Conservation (phyloP, 2,888 invertebrate genomes). For the Piscicola geometra region DNA sequence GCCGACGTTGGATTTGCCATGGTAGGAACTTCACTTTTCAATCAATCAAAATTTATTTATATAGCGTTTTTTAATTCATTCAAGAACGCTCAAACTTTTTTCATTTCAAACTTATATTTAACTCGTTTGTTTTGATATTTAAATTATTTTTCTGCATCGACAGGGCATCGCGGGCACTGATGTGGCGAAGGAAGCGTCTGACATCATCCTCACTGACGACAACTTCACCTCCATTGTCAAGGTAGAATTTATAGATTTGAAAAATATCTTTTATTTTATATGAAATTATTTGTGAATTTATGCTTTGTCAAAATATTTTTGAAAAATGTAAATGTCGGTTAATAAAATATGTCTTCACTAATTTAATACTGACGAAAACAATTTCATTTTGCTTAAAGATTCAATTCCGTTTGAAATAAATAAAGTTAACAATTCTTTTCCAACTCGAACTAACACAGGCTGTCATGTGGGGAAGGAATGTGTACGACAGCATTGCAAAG, state of each 20-base stretch:
- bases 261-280: too few relatives aligned
- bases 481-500: conserved; percentile 98
- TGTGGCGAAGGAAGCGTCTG: conserved; percentile 98
- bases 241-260: too few relatives aligned
- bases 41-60: too few relatives aligned
- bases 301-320: too few relatives aligned
- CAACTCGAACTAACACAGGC: conserved; percentile 58
- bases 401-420: too few relatives aligned
- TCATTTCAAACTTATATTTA: background rate
- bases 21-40: conserved; percentile 60
- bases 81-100: background rate
- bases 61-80: too few relatives aligned
- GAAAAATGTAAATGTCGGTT: too few relatives aligned
- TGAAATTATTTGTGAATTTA: too few relatives aligned
- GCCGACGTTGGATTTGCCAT: conserved; percentile 98
- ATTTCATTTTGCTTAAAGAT: too few relatives aligned
- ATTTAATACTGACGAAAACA: too few relatives aligned
- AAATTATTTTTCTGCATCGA: background rate
- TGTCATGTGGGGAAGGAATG: conserved; percentile 99
- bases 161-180: conserved; percentile 98
- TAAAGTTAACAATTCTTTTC: background rate
- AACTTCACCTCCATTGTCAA: conserved; percentile 99
- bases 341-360: too few relatives aligned
- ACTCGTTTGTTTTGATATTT: background rate
- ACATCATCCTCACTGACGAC: conserved; percentile 96